A percentile compares a stretch with the other conserved stretches of the same genome.
phyloP scores from a whole-genome alignment of 2,888 invertebrate species.

The Chymomyza amoena region DNA sequence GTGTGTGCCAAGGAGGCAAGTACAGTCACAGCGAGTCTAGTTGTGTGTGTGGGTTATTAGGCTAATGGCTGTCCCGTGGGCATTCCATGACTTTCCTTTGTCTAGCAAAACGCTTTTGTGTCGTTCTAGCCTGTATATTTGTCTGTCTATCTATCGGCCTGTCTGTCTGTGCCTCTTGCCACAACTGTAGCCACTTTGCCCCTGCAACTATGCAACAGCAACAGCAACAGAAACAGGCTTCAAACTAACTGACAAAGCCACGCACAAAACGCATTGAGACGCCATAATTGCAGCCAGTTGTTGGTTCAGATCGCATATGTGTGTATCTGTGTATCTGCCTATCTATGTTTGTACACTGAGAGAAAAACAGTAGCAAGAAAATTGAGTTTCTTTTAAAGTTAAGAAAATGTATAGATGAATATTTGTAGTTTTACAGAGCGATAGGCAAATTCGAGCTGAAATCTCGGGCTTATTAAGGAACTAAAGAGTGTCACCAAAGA shows the following conservation, averaged over 20 bases:
- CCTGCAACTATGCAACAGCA: conserved; percentile 52
- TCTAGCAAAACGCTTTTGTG: conserved; percentile 50
- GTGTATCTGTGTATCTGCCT: conserved; percentile 9
- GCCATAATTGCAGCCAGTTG: conserved; percentile 70
- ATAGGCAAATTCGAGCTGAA: too few relatives aligned
- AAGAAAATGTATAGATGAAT: too few relatives aligned
- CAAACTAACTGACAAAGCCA: conserved; percentile 65
- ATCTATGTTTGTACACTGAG: conserved; percentile 11
- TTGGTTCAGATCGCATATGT: conserved; percentile 1
- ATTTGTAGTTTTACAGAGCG: too few relatives aligned
- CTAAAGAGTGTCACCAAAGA: too few relatives aligned
- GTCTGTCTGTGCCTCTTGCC: not conserved
- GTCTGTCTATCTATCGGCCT: not conserved
- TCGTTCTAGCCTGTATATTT: conserved; percentile 8
- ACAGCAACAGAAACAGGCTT: conserved; percentile 24
- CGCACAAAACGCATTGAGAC: conserved; percentile 64
- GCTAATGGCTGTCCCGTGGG: conserved; percentile 69
- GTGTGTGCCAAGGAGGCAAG: conserved; percentile 10
- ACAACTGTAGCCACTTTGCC: conserved; percentile 17
- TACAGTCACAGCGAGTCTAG: not conserved
- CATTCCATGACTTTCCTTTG: conserved; percentile 68
- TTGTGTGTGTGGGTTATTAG: conserved; percentile 59
- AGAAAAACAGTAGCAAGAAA: not conserved
- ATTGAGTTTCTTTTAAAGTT: too few relatives aligned
- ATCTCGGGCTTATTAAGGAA: too few relatives aligned